These are phyloP conservation scores for Odontamblyopus lacepedii DNA, from an alignment of 2,797 vertebrate genomes.

Conservation along the genomic window DNA sequence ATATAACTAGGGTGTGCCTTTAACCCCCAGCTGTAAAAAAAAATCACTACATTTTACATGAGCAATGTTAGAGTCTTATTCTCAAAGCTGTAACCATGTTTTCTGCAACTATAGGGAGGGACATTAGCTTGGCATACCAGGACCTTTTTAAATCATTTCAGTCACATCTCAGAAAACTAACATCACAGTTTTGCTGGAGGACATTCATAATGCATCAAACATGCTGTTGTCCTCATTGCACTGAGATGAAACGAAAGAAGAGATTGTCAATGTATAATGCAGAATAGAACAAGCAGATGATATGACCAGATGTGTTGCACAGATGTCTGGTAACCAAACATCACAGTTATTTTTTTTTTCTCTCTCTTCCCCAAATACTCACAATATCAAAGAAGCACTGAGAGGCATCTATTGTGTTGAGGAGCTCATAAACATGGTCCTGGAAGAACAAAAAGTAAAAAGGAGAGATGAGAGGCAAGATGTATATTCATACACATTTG, in stretches of 20 bases:
- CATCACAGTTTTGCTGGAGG: constrained; percentile 10
- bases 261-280: not conserved
- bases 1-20: no score
- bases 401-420: constrained; percentile 91
- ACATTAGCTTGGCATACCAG: not conserved
- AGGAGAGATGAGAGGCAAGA: not conserved
- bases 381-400: constrained; percentile 94
- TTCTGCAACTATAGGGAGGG: not conserved
- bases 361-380: constrained; percentile 61
- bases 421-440: constrained; percentile 94
- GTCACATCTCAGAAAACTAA: constrained; percentile 14
- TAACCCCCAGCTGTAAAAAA: no score
- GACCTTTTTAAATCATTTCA: not conserved
- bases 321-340: not conserved
- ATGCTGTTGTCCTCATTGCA: constrained; percentile 18
- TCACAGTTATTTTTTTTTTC: not conserved
- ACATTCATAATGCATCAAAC: constrained; percentile 27
- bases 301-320: not conserved
- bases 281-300: constrained; percentile 11
- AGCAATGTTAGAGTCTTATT: no score
- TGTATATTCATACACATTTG: not conserved
- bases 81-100: not conserved
- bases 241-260: constrained; percentile 1
- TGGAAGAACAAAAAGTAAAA: constrained; percentile 52
- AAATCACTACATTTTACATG: no score